Conservation (phyloP, 1,140 invertebrate genomes). For the Drosophila equinoxialis region DNA sequence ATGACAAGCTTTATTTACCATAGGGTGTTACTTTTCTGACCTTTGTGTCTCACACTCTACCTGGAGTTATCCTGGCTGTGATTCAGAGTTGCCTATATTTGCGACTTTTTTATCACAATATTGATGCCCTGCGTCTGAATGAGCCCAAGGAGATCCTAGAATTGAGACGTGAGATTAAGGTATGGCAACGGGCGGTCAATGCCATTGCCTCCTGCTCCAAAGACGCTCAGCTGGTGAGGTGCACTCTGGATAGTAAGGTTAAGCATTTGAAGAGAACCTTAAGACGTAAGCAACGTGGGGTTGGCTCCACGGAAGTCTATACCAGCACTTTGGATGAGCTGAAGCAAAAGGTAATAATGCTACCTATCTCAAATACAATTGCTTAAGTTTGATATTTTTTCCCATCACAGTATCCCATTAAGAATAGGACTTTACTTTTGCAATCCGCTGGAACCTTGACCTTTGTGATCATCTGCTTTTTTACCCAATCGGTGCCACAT, state of each 20-base stretch:
- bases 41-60: constrained; percentile 88
- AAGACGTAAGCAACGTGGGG: constrained; percentile 84
- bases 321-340: constrained; percentile 87
- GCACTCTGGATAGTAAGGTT: constrained; percentile 87
- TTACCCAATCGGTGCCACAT: constrained; percentile 87
- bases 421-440: constrained; percentile 86
- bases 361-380: too few relatives aligned
- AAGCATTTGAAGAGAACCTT: constrained; percentile 85
- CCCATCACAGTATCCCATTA: constrained; percentile 87
- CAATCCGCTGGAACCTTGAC: constrained; percentile 87
- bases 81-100: constrained; percentile 86
- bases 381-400: neutral
- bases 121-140: constrained; percentile 85
- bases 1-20: neutral
- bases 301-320: constrained; percentile 85
- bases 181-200: constrained; percentile 89
- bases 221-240: constrained; percentile 89
- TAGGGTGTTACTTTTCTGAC: constrained; percentile 88
- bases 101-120: constrained; percentile 86
- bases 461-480: constrained; percentile 88
- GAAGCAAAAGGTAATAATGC: constrained; percentile 84
- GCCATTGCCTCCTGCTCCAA: constrained; percentile 89
- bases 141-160: constrained; percentile 89
- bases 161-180: constrained; percentile 88
- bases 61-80: constrained; percentile 86